These are phyloP conservation scores for Apogon hyalosoma DNA, from an alignment of 2,797 vertebrate species.

Conservation along the genomic window DNA sequence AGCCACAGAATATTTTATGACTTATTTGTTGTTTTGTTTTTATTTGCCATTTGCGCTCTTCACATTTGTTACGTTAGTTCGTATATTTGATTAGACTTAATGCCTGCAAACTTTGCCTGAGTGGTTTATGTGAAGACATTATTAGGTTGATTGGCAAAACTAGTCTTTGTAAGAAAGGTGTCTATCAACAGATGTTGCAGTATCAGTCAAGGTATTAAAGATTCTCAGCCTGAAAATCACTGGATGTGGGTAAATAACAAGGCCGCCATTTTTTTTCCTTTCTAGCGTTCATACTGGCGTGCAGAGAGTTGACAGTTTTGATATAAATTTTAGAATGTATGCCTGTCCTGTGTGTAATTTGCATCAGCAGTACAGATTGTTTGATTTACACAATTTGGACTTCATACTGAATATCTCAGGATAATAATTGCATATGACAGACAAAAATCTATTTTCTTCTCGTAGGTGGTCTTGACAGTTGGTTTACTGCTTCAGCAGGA, in stretches of 20 bases:
- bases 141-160: constrained; percentile 45
- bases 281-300: constrained; percentile 42
- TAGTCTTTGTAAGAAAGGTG: constrained; percentile 43
- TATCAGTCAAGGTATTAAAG: constrained; percentile 44
- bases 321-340: constrained; percentile 52
- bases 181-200: constrained; percentile 55
- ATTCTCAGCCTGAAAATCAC: constrained; percentile 29
- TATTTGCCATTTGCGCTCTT: constrained; percentile 47
- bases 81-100: constrained; percentile 57
- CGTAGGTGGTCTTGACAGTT: constrained; percentile 68
- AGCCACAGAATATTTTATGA: constrained; percentile 52
- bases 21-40: constrained; percentile 50
- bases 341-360: constrained; percentile 56
- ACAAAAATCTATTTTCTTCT: constrained; percentile 53
- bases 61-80: constrained; percentile 57
- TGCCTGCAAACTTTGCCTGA: constrained; percentile 64
- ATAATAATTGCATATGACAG: constrained; percentile 65
- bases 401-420: constrained; percentile 80
- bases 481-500: constrained; percentile 75
- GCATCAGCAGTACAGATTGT: constrained; percentile 68
- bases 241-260: constrained; percentile 38
- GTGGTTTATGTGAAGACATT: constrained; percentile 54
- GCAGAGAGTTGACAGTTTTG: constrained; percentile 38
- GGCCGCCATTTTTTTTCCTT: constrained; percentile 32
- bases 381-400: constrained; percentile 70